A percentile compares a stretch with the other conserved stretches of the same genome.
Conservation (phyloP, 1,140 invertebrate genomes). For the Zaprionus tsacasi region DNA sequence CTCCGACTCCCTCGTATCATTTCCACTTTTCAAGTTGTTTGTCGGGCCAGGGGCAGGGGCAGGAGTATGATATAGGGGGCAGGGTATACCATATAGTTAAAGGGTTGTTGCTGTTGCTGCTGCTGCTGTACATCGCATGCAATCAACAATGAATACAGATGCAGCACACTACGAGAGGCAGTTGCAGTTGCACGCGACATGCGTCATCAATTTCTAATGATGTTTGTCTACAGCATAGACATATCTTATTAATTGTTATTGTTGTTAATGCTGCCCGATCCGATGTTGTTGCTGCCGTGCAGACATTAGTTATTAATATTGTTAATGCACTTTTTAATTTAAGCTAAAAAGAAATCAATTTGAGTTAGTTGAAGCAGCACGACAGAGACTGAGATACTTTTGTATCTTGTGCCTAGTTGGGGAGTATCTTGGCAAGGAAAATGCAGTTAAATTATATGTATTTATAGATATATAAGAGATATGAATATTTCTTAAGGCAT, state of each 20-base stretch:
- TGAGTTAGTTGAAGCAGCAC: not conserved
- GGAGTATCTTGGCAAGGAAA: not conserved
- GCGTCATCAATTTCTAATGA: slow-evolving; percentile 83
- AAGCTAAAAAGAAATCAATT: slow-evolving; percentile 10
- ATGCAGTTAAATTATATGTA: not conserved
- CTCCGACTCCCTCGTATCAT: slow-evolving; percentile 29
- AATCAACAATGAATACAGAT: slow-evolving; percentile 52
- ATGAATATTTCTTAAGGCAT: too few species aligned
- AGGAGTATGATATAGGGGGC: not conserved
- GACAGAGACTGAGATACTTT: not conserved
- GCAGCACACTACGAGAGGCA: slow-evolving; percentile 2
- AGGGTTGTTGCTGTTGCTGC: slow-evolving; percentile 38
- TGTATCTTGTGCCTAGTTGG: not conserved
- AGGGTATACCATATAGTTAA: slow-evolving; percentile 23
- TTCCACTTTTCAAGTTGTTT: slow-evolving; percentile 46
- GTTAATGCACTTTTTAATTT: slow-evolving; percentile 51
- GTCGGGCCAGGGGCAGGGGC: not conserved
- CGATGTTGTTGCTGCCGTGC: slow-evolving; percentile 26
- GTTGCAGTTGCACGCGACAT: slow-evolving; percentile 78
- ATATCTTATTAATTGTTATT: slow-evolving; percentile 53
- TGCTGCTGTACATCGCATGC: slow-evolving; percentile 38
- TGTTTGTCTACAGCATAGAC: slow-evolving; percentile 69
- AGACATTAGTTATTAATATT: slow-evolving; percentile 71
- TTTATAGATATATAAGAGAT: too few species aligned
- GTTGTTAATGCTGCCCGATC: slow-evolving; percentile 17